These are phyloP conservation scores for Eulemur rufifrons DNA, from an alignment of 2,113 vertebrate genomes.

Conservation along the genomic window DNA sequence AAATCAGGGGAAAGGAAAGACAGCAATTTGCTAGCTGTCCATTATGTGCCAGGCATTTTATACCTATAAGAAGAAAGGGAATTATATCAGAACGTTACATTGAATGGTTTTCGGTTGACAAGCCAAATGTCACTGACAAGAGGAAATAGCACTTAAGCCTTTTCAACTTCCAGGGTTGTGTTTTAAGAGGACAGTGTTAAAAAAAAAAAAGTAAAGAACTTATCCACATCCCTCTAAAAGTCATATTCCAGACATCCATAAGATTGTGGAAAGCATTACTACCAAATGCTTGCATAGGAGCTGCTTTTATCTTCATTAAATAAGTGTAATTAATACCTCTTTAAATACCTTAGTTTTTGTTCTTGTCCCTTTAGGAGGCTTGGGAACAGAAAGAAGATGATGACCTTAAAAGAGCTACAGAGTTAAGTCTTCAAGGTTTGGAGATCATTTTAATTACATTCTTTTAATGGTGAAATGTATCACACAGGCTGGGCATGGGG, in stretches of 20 bases:
- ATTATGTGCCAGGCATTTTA: background rate
- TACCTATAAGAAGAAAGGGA: background rate
- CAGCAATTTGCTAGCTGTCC: background rate
- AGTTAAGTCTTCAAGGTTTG: constrained; percentile 98
- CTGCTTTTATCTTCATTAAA: background rate
- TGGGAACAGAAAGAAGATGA: constrained; percentile 98
- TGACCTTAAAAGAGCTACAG: constrained; percentile 97
- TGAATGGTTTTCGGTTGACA: constrained; percentile 1
- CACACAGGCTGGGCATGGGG: background rate
- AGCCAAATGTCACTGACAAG: background rate
- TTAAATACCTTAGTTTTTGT: constrained; percentile 78
- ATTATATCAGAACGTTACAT: background rate
- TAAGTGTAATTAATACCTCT: constrained; percentile 74
- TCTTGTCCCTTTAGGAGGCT: constrained; percentile 90
- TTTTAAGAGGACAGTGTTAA: constrained; percentile 28
- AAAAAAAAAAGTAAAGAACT: constrained; percentile 5
- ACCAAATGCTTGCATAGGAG: background rate
- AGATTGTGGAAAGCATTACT: background rate
- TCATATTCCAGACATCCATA: background rate
- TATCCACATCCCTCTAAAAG: background rate
- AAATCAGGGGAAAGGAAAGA: background rate
- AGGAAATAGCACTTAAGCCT: background rate
- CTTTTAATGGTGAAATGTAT: background rate
- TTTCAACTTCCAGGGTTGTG: background rate
- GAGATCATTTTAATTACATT: constrained; percentile 48